phyloP scores from a whole-genome alignment of 2,113 vertebrate genomes.

The Mobula hypostoma region DNA sequence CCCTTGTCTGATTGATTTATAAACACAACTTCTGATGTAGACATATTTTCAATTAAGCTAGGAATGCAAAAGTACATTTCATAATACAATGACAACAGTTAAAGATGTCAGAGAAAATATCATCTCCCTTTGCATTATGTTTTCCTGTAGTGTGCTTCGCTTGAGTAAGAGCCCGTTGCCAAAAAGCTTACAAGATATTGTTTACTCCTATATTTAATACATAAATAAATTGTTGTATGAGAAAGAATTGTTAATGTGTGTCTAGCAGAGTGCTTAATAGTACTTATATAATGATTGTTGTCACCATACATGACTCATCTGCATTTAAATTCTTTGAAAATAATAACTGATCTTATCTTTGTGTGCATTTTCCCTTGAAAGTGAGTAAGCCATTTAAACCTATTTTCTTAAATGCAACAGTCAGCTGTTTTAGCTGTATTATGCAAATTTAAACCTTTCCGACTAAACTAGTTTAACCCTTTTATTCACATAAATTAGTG shows the following conservation, averaged over 20 bases:
- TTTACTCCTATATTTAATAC: neutral
- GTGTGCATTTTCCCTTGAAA: neutral
- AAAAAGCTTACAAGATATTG: slow-evolving; percentile 5
- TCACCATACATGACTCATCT: neutral
- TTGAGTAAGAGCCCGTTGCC: neutral
- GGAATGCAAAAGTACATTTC: neutral
- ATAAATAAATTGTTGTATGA: neutral
- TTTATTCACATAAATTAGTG: neutral
- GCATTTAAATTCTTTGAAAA: slow-evolving; percentile 19
- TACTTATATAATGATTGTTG: neutral
- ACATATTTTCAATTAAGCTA: neutral
- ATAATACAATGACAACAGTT: neutral
- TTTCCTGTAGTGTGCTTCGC: neutral
- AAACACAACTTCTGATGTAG: neutral
- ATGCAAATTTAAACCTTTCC: neutral
- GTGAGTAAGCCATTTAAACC: neutral
- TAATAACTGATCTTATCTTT: slow-evolving; percentile 14
- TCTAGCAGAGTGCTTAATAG: neutral
- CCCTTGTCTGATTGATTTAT: neutral
- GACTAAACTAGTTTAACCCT: neutral
- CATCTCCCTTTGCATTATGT: neutral
- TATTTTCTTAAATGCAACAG: slow-evolving; percentile 13
- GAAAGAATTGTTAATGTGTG: neutral
- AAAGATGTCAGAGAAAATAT: neutral
- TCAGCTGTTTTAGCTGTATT: neutral